Evolutionary conservation across 2,113 vertebrate species (phyloP).

Genomic region (Pangasianodon gigas): DNA sequence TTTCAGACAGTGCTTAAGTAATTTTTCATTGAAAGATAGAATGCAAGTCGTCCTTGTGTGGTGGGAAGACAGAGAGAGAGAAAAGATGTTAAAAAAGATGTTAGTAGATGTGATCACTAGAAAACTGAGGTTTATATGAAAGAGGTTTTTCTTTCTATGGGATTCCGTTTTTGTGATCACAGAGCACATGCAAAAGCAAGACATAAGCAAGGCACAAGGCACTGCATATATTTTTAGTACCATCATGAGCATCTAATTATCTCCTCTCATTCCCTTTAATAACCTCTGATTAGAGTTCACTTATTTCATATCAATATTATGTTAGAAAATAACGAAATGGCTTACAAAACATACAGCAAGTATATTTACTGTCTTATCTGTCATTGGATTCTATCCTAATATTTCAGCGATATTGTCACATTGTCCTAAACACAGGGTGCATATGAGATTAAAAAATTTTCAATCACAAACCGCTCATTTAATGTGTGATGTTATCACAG

Average conservation of each 20-base stretch:
- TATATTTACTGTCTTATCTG: background rate
- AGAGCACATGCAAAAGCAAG: background rate
- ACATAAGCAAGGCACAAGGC: background rate
- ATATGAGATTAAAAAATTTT: background rate
- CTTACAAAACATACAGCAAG: background rate
- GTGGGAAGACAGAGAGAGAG: background rate
- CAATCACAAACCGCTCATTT: background rate
- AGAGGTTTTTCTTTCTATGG: background rate
- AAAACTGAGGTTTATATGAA: background rate
- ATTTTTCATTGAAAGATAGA: background rate
- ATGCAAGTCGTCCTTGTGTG: background rate
- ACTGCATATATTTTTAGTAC: background rate
- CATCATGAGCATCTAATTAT: background rate
- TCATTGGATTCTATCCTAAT: background rate
- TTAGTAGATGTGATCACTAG: background rate
- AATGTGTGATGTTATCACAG: background rate
- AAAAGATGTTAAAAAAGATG: background rate
- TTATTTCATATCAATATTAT: background rate
- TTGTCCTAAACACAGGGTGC: background rate
- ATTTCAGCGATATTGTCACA: background rate
- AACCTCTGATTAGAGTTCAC: background rate
- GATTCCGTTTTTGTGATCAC: background rate
- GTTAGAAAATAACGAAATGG: too few relatives aligned
- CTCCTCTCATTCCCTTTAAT: background rate
- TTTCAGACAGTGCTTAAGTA: background rate